phyloP scores from a whole-genome alignment of 2,113 vertebrate species.

The Meles meles region DNA sequence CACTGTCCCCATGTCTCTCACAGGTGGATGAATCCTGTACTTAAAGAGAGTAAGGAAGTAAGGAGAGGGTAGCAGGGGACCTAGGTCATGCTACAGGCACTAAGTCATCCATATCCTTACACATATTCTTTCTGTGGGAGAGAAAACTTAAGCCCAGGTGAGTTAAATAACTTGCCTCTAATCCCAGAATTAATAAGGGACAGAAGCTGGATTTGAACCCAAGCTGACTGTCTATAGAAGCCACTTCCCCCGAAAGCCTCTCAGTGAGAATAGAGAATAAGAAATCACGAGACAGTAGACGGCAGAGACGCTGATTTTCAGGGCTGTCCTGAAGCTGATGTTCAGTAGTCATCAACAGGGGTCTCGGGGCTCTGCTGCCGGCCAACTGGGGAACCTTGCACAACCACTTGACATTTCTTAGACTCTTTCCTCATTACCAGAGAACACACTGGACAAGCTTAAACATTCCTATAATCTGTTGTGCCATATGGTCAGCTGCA shows the following conservation, averaged over 20 bases:
- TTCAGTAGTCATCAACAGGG: neutral
- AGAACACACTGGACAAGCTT: neutral
- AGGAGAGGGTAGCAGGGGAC: neutral
- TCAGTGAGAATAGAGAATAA: neutral
- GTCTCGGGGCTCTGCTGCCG: neutral
- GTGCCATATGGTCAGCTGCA: neutral
- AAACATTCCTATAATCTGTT: neutral
- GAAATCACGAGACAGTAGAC: neutral
- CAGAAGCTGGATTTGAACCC: neutral
- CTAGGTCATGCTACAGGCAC: neutral
- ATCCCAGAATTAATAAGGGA: neutral
- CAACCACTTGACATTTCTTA: neutral
- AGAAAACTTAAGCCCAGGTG: neutral
- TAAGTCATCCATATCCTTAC: neutral
- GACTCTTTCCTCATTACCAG: neutral
- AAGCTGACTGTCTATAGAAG: neutral
- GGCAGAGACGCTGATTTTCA: neutral
- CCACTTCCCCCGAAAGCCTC: neutral
- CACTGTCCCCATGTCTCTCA: neutral
- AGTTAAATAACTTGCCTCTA: neutral
- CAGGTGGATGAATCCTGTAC: neutral
- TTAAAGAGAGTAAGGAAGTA: neutral
- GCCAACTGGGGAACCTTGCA: neutral
- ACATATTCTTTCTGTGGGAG: neutral
- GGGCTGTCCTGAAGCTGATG: neutral